Evolutionary conservation across 2,888 invertebrate genomes (phyloP), one percentile per base, ranked within the genome.

Genomic region (Pyrrhosoma nymphula): DNA sequence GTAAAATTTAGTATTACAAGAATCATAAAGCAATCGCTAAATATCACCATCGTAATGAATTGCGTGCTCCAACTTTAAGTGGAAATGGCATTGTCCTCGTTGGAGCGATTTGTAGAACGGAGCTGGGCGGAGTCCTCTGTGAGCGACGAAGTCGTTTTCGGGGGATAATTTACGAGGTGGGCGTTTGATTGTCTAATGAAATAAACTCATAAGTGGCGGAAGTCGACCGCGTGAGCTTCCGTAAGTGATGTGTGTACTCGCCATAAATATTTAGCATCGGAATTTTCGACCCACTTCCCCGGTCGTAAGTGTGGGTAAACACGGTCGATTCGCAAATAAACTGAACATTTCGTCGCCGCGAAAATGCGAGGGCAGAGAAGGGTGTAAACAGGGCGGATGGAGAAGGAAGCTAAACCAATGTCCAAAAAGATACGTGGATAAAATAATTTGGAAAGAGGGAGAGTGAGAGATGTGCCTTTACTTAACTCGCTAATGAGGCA

Each of bases 401-500:
- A n/a, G 14, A 14, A 35, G 26, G 82, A 35, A 82, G 35, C n/a
- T 16, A 35, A 82, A 82, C 30, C 35, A 14, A 23, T 35, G 30
- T 14, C 35, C 18, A 12, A 35, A 30, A 35, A 16, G 30, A 35
- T 35, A 35, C 82, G 30, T 35, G 82, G 30, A 16, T 12, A 82
- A 35, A 82, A 82, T 82, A 82, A 82, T 82, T 82, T 14, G 14
- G 82, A 69, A n/a, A 23, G n/a, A 69, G 69, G 12, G 69, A 26
- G 69, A 26, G n/a, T 60, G 75, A 82, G 30, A 82, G 82, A 82
- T 82, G 82, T 35, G 82, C 35, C 82, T 82, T 35, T 82, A 35
- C 35, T 82, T 82, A 82, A 18, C 82, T 82, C 82, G 82, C 82
- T 82, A 82, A 82, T 82, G 82, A 82, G 82, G 82, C 82, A 14